These are phyloP conservation scores for Orycteropus afer DNA, from an alignment of 2,113 vertebrate species.

Conservation along the genomic window DNA sequence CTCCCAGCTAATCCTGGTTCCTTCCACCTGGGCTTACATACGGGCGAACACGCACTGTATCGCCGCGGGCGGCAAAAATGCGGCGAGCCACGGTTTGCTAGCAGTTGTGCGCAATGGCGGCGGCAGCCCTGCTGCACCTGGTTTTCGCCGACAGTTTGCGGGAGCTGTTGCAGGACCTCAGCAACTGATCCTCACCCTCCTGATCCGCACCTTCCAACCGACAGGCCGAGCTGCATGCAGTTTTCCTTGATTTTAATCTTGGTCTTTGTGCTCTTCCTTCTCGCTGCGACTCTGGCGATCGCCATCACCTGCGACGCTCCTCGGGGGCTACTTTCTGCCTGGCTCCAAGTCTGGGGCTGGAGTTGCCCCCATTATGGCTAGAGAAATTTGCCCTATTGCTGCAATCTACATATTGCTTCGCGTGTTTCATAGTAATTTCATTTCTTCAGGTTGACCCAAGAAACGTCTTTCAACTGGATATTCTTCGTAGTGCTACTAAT, in stretches of 20 bases:
- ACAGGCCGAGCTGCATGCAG: constrained; percentile 58
- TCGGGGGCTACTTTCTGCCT: constrained; percentile 26
- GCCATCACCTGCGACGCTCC: neutral
- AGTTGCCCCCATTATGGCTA: constrained; percentile 46
- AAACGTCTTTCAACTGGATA: constrained; percentile 33
- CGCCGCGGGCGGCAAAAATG: constrained; percentile 79
- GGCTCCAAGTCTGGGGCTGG: constrained; percentile 21
- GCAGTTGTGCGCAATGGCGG: constrained; percentile 77
- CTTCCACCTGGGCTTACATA: constrained; percentile 74
- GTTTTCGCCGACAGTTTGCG: constrained; percentile 74
- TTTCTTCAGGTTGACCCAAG: constrained; percentile 25
- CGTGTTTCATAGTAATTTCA: constrained; percentile 13
- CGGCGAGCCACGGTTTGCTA: constrained; percentile 82
- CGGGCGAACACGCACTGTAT: constrained; percentile 79
- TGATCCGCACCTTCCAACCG: neutral
- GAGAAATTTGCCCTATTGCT: constrained; percentile 44
- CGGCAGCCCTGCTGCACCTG: constrained; percentile 61
- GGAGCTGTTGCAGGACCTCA: constrained; percentile 65
- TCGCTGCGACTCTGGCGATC: constrained; percentile 42
- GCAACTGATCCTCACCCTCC: neutral
- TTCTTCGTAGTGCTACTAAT: neutral
- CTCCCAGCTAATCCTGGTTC: constrained; percentile 83
- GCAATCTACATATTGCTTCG: neutral
- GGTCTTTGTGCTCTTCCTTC: constrained; percentile 62
- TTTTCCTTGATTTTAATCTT: constrained; percentile 69